Base-by-base conservation (phyloP, 2,888 invertebrate genomes). In the Biston betularia region DNA sequence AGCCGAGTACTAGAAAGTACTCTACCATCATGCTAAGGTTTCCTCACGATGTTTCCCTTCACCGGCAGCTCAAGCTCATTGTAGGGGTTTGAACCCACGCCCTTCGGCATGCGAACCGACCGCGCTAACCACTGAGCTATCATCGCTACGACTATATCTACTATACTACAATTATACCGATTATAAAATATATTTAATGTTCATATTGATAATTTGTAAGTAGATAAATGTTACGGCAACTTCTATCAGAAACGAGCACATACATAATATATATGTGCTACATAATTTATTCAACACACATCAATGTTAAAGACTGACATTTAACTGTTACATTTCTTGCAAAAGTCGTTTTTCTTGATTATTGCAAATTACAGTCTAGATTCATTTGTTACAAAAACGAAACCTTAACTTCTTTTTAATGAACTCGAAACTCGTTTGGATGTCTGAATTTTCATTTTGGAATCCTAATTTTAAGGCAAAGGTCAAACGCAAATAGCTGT, bases 241-340 rank as follows among this genome's bases (percentile, higher is more conserved):
- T n/a, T n/a, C n/a, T n/a, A n/a, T n/a, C n/a, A n/a, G n/a, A 24
- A 24, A 24, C 24, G 24, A 1, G 3, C 24, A 24, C 24, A 60
- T 73, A 78, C 73, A 76, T 77, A 74, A 60, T 73, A 78, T 73
- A 76, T 77, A 74, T 74, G 72, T 70, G 72, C 75, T 75, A 72
- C 78, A 74, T 80, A 77, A 42, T 45, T 24, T 58, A 48, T 57
- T 24, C 44, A 24, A n/a, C 34, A 34, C 15, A 46, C 46, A 55
- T 38, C 11, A 24, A 44, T 33, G 54, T 42, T 54, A 42, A 42
- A 24, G 42, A 54, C 33, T 42, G 42, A 33, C 42, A 42, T 40
- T 42, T 42, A 42, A 42, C 53, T 33, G 42, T 54, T 24, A 44
- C 1, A 44, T 54, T 54, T 54, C 54, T 44, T 33, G 33, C 33